Evolutionary conservation across 2,888 invertebrate species (phyloP).

Genomic region (Drosophila greeni): DNA sequence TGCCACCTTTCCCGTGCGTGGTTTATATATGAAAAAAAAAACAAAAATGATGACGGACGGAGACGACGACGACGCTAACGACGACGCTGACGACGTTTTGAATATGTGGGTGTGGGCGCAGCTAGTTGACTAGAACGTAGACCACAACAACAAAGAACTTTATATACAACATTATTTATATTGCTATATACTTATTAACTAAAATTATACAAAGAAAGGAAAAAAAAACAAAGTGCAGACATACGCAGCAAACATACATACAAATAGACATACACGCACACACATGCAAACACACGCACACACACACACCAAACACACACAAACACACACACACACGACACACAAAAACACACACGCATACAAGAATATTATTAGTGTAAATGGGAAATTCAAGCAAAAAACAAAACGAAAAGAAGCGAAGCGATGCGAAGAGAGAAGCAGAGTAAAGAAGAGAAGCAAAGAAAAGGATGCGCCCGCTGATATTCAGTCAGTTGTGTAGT

Average conservation of each 20-base stretch:
- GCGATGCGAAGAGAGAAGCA: constrained; percentile 30
- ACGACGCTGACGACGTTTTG: constrained; percentile 15
- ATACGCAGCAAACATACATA: constrained; percentile 47
- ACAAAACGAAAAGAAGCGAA: constrained; percentile 31
- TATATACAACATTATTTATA: constrained; percentile 70
- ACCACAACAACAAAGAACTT: constrained; percentile 70
- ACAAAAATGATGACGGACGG: constrained; percentile 23
- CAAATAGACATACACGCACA: constrained; percentile 55
- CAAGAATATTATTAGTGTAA: constrained; percentile 68
- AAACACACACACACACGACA: constrained; percentile 36
- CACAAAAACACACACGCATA: constrained; percentile 39
- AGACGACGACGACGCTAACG: background rate
- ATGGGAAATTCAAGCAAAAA: constrained; percentile 56
- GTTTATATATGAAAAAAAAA: too few species aligned
- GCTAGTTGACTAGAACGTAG: constrained; percentile 66
- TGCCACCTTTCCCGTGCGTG: constrained; percentile 23
- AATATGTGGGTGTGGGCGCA: constrained; percentile 33
- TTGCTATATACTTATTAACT: constrained; percentile 71
- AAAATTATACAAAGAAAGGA: constrained; percentile 67
- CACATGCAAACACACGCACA: constrained; percentile 41
- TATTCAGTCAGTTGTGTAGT: constrained; percentile 63
- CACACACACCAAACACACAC: constrained; percentile 37
- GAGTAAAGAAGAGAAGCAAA: too few species aligned
- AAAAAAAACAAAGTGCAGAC: constrained; percentile 40
- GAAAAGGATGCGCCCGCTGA: constrained; percentile 48